These are phyloP conservation scores for Falco concolor DNA, from an alignment of 2,797 vertebrate species.

Conservation along the genomic window DNA sequence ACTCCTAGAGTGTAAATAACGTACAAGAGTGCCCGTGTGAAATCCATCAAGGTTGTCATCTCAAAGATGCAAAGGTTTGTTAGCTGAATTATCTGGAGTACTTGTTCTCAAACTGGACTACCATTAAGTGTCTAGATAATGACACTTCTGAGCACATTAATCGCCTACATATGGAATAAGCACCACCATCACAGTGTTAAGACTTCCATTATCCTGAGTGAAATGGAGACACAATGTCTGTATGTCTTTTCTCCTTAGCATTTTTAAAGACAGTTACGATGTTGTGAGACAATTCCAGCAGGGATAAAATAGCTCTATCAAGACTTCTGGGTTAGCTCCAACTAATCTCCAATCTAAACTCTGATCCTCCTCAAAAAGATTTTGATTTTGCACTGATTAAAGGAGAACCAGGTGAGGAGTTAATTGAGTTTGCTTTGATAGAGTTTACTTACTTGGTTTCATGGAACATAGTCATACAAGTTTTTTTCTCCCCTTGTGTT, in stretches of 20 bases:
- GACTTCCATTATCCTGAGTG: neutral
- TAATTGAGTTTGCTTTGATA: neutral
- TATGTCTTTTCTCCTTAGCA: neutral
- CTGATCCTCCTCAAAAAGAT: neutral
- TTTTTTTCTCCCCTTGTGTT: neutral
- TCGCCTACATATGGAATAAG: neutral
- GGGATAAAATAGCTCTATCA: neutral
- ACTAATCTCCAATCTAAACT: neutral
- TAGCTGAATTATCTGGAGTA: neutral
- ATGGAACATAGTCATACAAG: neutral
- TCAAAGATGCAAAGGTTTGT: neutral
- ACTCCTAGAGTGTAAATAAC: neutral
- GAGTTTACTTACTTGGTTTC: neutral
- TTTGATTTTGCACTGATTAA: conserved; percentile 14
- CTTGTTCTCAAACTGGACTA: neutral
- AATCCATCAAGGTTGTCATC: neutral
- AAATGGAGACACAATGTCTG: neutral
- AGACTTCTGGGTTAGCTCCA: neutral
- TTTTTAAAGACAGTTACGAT: neutral
- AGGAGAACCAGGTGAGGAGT: neutral
- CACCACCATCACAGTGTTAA: neutral
- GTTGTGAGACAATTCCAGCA: neutral
- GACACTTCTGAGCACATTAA: neutral
- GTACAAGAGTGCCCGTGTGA: fast-evolving
- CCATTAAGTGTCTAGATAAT: neutral